Percentiles rank a stretch among this genome's conserved stretches.
phyloP scores from a whole-genome alignment of 2,797 vertebrate species.

The Chelmon rostratus region DNA sequence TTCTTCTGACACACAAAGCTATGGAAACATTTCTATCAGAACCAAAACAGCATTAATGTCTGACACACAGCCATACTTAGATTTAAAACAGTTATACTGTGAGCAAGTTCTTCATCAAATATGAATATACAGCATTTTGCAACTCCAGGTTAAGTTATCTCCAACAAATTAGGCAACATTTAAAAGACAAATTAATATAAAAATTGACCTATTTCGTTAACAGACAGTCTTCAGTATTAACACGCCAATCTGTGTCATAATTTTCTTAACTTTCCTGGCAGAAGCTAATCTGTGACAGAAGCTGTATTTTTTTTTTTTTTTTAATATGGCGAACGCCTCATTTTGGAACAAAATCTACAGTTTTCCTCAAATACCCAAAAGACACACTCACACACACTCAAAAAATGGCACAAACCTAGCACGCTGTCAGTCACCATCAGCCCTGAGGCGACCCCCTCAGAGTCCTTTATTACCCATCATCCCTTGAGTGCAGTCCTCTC shows the following conservation, averaged over 20 bases:
- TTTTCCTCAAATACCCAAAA: not conserved
- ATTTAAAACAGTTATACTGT: too few species aligned
- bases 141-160: not conserved
- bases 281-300: not conserved
- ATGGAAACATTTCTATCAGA: not conserved
- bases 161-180: not conserved
- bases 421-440: constrained; percentile 69
- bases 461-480: constrained; percentile 78
- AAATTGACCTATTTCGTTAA: not conserved
- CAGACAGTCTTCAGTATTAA: not conserved
- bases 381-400: not conserved
- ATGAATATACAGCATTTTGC: not conserved
- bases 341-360: not conserved
- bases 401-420: constrained; percentile 30
- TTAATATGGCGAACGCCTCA: not conserved
- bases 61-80: not conserved
- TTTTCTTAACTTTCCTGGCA: not conserved
- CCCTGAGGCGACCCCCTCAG: constrained; percentile 61
- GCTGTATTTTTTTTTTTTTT: not conserved
- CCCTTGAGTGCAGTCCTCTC: constrained; percentile 65
- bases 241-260: not conserved
- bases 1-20: not conserved
- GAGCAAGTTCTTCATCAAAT: not conserved
- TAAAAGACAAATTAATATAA: not conserved
- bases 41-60: not conserved